phyloP scores from a whole-genome alignment of 2,113 vertebrate genomes.

The Bufo bufo region DNA sequence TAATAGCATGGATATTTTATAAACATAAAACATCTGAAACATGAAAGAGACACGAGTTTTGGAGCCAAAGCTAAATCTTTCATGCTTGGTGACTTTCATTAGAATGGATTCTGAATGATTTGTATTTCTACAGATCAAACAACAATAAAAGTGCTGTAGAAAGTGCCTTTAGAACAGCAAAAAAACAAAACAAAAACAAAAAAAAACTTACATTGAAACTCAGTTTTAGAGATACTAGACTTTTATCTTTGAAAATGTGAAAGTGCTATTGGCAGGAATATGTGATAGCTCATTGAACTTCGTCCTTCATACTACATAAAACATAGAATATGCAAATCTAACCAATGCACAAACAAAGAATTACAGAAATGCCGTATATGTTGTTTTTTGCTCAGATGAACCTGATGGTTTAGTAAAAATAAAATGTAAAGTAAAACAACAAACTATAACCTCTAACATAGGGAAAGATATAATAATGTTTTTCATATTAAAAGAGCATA shows the following conservation, averaged over 20 bases:
- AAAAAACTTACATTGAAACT: neutral
- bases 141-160: neutral
- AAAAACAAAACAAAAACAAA: neutral
- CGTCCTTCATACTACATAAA: too few relatives aligned
- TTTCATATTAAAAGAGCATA: too few relatives aligned
- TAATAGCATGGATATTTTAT: conserved; percentile 26
- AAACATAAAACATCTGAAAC: conserved; percentile 32
- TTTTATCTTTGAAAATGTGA: neutral
- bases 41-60: conserved; percentile 28
- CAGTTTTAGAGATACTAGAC: neutral
- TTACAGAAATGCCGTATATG: too few relatives aligned
- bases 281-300: too few relatives aligned
- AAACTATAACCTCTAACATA: too few relatives aligned
- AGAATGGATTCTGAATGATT: conserved; percentile 1
- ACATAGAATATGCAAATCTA: too few relatives aligned
- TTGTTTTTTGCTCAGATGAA: too few relatives aligned
- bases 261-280: neutral
- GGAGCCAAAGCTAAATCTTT: conserved; percentile 23
- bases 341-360: too few relatives aligned
- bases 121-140: neutral
- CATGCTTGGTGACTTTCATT: conserved; percentile 1
- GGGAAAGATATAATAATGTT: too few relatives aligned
- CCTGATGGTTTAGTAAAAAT: too few relatives aligned
- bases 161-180: neutral
- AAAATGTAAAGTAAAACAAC: too few relatives aligned